Conservation (phyloP, 2,888 invertebrate species). For the Ophion costatus region DNA sequence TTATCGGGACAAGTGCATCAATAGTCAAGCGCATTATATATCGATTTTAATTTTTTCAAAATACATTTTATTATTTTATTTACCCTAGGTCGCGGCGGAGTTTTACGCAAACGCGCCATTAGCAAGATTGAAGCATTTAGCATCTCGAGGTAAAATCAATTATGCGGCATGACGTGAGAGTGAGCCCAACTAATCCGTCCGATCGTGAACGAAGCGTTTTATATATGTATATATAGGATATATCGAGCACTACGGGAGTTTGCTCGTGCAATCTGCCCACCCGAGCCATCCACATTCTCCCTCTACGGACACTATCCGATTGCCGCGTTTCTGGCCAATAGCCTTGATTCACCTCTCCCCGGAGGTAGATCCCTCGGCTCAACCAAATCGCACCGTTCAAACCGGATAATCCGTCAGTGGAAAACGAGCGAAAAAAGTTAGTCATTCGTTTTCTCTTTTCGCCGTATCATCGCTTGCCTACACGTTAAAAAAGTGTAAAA, state of each 20-base stretch:
- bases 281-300: constrained; percentile 31
- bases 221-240: constrained; percentile 31
- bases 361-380: constrained; percentile 36
- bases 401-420: constrained; percentile 48
- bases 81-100: neutral
- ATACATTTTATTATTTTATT: neutral
- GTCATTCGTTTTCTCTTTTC: constrained; percentile 1
- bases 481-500: constrained; percentile 10
- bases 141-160: constrained; percentile 60
- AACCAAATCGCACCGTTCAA: constrained; percentile 47
- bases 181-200: constrained; percentile 55
- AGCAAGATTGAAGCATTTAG: constrained; percentile 57
- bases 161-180: constrained; percentile 57
- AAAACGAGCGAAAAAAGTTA: constrained; percentile 43
- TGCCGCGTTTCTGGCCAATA: constrained; percentile 47
- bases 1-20: no score
- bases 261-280: constrained; percentile 48
- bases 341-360: constrained; percentile 52
- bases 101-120: constrained; percentile 49
- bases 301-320: constrained; percentile 26
- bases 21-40: neutral
- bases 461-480: constrained; percentile 39
- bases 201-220: constrained; percentile 35
- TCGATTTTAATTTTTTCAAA: neutral
- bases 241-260: constrained; percentile 40